Evolutionary conservation across 2,113 vertebrate genomes (phyloP), one percentile per base, ranked within the genome.

Genomic region (Callithrix jacchus): DNA sequence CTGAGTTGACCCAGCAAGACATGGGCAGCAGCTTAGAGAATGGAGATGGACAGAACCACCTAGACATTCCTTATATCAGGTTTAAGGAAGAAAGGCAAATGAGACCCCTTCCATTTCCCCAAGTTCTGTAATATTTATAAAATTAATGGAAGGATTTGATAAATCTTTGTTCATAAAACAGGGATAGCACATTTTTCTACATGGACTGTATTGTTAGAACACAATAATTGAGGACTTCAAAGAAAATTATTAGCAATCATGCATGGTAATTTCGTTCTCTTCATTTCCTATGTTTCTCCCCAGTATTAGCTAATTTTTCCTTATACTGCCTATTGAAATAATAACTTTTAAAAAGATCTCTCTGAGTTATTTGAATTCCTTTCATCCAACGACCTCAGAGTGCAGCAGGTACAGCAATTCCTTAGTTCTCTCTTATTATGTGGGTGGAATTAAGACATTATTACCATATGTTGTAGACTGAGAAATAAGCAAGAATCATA

Each of bases 311-410:
- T 97, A 2, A 73, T 77, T 54, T 89, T 91, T 76, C 84, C 54
- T 64, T 11, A 7, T 42, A 6, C 30, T 37, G 61, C 74, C 54
- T 14, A 30, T 12, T 71, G 90, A 87, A 95, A 66, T 70, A 77
- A 21, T 25, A 56, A 68, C 89, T 87, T 66, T 32, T 42, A 47
- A 79, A n/a, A 30, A 25, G 73, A 23, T 79, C 81, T 80, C 94
- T 74, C 71, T 35, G 58, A 89, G 61, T 88, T 73, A 80, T 87
- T 90, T 86, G 80, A 94, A 83, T 96, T 79, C 66, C 79, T 96
- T 94, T 94, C 70, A 89, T 89, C 80, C 56, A n/a, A 7, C 0
- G n/a, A 80, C 61, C 49, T 81, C 86, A 5, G 88, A 64, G 23
- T 18, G 40, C 18, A 16, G 37, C 84, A 93, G 86, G 68, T 49